Evolutionary conservation across 2,888 invertebrate species (phyloP).

Genomic region (Anoplius nigerrimus): DNA sequence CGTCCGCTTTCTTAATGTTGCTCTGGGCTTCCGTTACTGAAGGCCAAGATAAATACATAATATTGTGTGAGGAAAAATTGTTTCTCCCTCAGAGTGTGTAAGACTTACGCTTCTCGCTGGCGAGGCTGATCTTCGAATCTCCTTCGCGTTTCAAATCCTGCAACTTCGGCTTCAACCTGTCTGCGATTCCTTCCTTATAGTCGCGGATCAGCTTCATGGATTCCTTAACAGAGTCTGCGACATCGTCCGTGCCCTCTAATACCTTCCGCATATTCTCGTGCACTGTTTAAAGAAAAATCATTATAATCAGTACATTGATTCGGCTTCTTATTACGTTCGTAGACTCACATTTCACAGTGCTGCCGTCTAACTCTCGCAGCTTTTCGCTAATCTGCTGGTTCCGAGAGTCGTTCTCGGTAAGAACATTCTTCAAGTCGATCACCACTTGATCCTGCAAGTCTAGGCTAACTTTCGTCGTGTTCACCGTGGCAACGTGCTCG

Average conservation of each 20-base stretch:
- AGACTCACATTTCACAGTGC: slow-evolving; percentile 76
- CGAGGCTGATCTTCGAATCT: slow-evolving; percentile 82
- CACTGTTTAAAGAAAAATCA: not conserved
- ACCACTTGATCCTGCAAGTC: slow-evolving; percentile 65
- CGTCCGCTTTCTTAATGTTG: slow-evolving; percentile 80
- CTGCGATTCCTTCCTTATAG: slow-evolving; percentile 75
- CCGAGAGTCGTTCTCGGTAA: slow-evolving; percentile 70
- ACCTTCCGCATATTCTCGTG: slow-evolving; percentile 39
- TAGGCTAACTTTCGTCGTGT: slow-evolving; percentile 74
- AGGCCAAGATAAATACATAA: slow-evolving; percentile 35
- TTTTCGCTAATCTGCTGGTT: slow-evolving; percentile 72
- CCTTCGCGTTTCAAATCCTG: slow-evolving; percentile 79
- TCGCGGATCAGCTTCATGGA: slow-evolving; percentile 69
- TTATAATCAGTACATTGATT: not conserved
- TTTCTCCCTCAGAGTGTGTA: no score
- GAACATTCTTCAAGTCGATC: slow-evolving; percentile 62
- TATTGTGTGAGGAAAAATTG: not conserved
- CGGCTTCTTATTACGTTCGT: not conserved
- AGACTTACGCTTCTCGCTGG: slow-evolving; percentile 81
- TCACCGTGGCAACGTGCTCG: slow-evolving; percentile 74
- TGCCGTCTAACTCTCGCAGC: slow-evolving; percentile 76
- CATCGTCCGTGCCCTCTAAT: slow-evolving; percentile 51
- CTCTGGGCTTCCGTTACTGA: slow-evolving; percentile 81
- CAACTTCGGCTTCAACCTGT: slow-evolving; percentile 77
- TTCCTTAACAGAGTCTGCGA: slow-evolving; percentile 47